A percentile compares a stretch with the other conserved stretches of the same genome.
Conservation (phyloP, 2,888 invertebrate genomes). For the Dryococelus australis region DNA sequence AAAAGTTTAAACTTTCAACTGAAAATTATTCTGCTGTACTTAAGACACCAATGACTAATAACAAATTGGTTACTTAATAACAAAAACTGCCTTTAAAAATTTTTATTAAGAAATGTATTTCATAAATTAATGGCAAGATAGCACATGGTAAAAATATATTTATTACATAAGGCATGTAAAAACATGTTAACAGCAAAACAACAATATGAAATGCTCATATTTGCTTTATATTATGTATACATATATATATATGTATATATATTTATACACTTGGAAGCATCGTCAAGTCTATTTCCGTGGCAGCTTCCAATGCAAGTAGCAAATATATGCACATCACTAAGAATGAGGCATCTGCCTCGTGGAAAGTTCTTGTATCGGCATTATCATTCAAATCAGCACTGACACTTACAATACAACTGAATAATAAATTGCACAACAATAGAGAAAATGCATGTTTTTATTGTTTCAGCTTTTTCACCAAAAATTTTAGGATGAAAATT, state of each 20-base stretch:
- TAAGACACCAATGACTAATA: too few species aligned
- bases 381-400: neutral
- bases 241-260: neutral
- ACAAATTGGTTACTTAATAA: too few species aligned
- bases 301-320: neutral
- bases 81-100: too few species aligned
- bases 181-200: neutral
- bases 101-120: neutral
- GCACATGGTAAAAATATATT: conserved; percentile 10
- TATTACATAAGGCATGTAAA: conserved; percentile 2
- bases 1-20: too few species aligned
- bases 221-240: neutral
- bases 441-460: neutral
- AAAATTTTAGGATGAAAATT: neutral
- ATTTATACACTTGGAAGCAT: conserved; percentile 5
- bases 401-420: neutral
- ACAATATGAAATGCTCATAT: neutral
- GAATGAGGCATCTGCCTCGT: neutral
- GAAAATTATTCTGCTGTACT: too few species aligned
- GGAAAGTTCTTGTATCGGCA: neutral
- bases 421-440: conserved; percentile 11
- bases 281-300: neutral
- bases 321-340: neutral
- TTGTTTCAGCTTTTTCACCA: neutral
- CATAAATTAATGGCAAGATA: neutral